Conservation (phyloP, 2,888 invertebrate species). For the Sphaerophoria rueppellii region DNA sequence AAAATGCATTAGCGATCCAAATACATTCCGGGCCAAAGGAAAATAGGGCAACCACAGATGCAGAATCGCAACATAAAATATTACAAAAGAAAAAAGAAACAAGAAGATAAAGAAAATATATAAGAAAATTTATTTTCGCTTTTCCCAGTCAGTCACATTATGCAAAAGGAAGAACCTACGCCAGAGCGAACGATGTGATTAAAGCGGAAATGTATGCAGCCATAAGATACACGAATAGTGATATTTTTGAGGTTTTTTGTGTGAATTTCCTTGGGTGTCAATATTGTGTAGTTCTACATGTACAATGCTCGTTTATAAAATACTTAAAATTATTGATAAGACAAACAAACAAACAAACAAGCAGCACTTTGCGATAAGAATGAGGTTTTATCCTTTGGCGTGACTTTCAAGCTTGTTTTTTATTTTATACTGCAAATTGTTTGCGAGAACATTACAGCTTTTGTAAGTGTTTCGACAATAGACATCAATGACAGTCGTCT, state of each 20-base stretch:
- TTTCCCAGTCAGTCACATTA: slow-evolving; percentile 2
- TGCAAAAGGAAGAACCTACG: slow-evolving; percentile 25
- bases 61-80: slow-evolving; percentile 13
- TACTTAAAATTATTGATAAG: too few species aligned
- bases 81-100: not conserved
- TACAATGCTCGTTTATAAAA: too few species aligned
- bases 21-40: slow-evolving; percentile 35
- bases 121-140: not conserved
- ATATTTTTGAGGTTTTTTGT: not conserved
- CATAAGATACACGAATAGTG: slow-evolving; percentile 20
- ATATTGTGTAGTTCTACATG: not conserved
- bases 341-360: too few species aligned
- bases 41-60: slow-evolving; percentile 52
- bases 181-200: not conserved
- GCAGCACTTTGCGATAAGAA: too few species aligned
- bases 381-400: too few species aligned
- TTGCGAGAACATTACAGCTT: too few species aligned
- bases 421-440: too few species aligned
- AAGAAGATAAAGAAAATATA: not conserved
- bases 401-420: too few species aligned
- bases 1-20: slow-evolving; percentile 68
- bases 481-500: too few species aligned
- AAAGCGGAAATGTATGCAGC: slow-evolving; percentile 31
- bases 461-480: too few species aligned
- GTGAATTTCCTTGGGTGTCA: slow-evolving; percentile 2